Percentiles rank a stretch among this genome's conserved stretches.
These are phyloP conservation scores for Narcine bancroftii DNA, from an alignment of 2,113 vertebrate genomes.

Conservation along the genomic window DNA sequence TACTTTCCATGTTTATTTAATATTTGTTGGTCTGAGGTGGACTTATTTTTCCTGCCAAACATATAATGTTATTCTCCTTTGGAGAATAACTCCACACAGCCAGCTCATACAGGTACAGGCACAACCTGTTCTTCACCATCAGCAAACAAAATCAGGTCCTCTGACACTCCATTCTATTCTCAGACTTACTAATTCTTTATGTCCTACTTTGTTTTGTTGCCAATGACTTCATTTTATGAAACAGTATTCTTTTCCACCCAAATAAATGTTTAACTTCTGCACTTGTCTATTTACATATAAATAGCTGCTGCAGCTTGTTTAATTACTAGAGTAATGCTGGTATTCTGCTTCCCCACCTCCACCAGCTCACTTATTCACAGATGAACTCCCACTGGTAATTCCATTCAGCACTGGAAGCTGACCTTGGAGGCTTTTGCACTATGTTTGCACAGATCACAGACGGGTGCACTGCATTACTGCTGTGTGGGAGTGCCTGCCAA, in stretches of 20 bases:
- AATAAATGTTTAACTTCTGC: neutral
- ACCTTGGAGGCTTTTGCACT: neutral
- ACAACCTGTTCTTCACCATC: neutral
- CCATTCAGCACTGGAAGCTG: neutral
- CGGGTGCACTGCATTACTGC: neutral
- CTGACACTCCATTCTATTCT: neutral
- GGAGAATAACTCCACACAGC: neutral
- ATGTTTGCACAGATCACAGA: neutral
- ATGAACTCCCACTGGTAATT: neutral
- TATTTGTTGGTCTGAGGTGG: neutral
- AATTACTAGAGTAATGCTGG: no score
- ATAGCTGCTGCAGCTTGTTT: no score
- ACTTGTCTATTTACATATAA: neutral
- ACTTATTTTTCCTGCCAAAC: neutral
- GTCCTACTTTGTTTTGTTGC: neutral
- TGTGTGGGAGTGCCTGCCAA: neutral
- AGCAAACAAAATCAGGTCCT: neutral
- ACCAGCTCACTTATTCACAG: no score
- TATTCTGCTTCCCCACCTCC: no score
- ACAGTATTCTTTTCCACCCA: neutral
- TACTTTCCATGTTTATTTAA: neutral
- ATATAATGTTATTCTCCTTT: neutral
- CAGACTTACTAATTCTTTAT: neutral
- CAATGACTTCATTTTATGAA: neutral
- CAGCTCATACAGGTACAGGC: neutral